phyloP scores from a whole-genome alignment of 2,888 invertebrate genomes.

The Yponomeuta sedellus region DNA sequence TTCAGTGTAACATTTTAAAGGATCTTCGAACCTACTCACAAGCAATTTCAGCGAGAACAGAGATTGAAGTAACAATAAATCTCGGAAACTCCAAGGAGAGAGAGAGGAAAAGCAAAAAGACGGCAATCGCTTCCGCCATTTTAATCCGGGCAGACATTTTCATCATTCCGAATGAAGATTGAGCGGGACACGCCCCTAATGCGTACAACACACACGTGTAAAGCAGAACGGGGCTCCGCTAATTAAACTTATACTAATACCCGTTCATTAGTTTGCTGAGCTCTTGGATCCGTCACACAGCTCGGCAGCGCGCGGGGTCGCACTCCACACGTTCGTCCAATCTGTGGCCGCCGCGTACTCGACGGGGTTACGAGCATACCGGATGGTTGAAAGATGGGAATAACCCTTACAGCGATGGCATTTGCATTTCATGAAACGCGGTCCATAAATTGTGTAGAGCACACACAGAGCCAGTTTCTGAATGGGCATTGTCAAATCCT shows the following conservation, averaged over 20 bases:
- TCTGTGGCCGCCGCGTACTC: too few relatives aligned
- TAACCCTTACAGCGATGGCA: neutral
- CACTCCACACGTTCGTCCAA: neutral
- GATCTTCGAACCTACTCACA: neutral
- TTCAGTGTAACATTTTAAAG: neutral
- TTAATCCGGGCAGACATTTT: slow-evolving; percentile 1
- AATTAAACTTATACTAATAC: slow-evolving; percentile 7
- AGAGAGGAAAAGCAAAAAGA: neutral
- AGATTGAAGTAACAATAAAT: slow-evolving; percentile 3
- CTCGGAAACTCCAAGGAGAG: slow-evolving; percentile 1
- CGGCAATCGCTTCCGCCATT: neutral
- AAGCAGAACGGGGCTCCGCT: neutral
- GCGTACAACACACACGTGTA: neutral
- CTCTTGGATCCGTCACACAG: neutral
- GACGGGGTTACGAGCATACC: neutral
- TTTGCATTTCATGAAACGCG: neutral
- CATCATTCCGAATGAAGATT: slow-evolving; percentile 1
- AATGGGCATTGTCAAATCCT: too few relatives aligned
- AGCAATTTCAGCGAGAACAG: neutral
- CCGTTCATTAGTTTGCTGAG: slow-evolving; percentile 3
- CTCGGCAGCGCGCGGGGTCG: neutral
- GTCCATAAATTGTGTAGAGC: too few relatives aligned
- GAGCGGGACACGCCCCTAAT: neutral
- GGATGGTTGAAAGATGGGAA: neutral
- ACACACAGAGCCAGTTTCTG: too few relatives aligned